phyloP scores from a whole-genome alignment of 2,888 invertebrate species.

The Blastobasis lacticolella region DNA sequence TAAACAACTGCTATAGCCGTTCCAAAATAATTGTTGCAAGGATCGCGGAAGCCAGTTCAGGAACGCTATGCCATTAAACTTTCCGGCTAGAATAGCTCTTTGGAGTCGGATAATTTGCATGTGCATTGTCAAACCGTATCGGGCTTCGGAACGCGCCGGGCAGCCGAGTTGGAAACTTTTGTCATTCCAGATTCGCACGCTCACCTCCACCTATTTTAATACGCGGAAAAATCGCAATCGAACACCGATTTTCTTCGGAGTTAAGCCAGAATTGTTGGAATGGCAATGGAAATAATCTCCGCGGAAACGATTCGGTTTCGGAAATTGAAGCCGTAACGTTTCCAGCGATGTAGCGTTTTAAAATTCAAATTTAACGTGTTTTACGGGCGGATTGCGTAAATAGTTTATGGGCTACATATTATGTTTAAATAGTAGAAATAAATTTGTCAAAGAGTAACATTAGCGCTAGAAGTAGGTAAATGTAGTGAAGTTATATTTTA shows the following conservation, averaged over 20 bases:
- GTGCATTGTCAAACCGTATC: conserved; percentile 69
- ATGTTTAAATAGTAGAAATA: too few species aligned
- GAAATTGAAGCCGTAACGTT: conserved; percentile 28
- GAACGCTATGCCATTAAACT: conserved; percentile 55
- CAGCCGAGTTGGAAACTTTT: conserved; percentile 56
- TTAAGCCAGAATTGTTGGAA: conserved; percentile 3
- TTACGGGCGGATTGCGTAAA: too few species aligned
- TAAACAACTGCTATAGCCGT: conserved; percentile 29
- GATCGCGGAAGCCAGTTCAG: conserved; percentile 46
- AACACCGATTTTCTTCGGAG: conserved; percentile 13
- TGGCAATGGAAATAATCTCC: conserved; percentile 24
- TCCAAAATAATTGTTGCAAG: conserved; percentile 50
- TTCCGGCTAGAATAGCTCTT: conserved; percentile 54
- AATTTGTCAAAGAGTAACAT: too few species aligned
- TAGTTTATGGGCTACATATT: too few species aligned
- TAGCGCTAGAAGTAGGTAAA: too few species aligned
- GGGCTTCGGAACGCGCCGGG: conserved; percentile 50
- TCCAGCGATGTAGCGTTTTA: too few species aligned
- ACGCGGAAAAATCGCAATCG: conserved; percentile 15
- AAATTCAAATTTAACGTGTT: too few species aligned
- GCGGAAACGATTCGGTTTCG: conserved; percentile 24
- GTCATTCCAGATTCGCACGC: conserved; percentile 41
- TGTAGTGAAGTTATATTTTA: too few species aligned
- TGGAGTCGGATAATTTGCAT: conserved; percentile 64
- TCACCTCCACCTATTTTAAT: conserved; percentile 18